Conservation (phyloP, 2,797 vertebrate genomes). For the Eremophila alpestris region DNA sequence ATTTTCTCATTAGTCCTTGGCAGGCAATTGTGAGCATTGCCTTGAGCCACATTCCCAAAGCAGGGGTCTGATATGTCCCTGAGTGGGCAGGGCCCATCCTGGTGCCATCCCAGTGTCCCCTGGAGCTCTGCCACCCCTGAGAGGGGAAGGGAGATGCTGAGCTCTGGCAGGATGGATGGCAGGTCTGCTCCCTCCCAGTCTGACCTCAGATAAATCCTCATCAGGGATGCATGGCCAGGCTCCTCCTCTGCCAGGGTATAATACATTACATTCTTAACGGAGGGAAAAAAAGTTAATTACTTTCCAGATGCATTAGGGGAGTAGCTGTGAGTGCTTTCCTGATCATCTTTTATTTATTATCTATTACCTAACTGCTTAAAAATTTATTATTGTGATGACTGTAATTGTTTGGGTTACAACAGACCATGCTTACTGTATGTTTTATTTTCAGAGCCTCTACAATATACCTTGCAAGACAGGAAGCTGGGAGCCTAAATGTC, state of each 20-base stretch:
- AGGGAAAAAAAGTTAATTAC: slow-evolving; percentile 60
- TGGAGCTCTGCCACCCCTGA: background rate
- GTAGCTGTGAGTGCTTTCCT: slow-evolving; percentile 53
- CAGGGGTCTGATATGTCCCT: background rate
- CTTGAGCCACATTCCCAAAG: accelerated
- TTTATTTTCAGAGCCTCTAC: slow-evolving; percentile 57
- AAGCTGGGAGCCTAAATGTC: slow-evolving; percentile 29
- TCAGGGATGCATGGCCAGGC: background rate
- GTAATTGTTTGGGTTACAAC: slow-evolving; percentile 62
- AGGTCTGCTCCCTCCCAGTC: background rate
- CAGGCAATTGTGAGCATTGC: accelerated
- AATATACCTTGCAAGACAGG: slow-evolving; percentile 34
- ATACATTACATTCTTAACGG: slow-evolving; percentile 41
- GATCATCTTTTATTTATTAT: slow-evolving; percentile 78
- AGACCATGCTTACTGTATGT: slow-evolving; percentile 40
- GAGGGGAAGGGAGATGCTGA: background rate
- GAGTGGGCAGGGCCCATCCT: background rate
- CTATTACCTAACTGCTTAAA: slow-evolving; percentile 75
- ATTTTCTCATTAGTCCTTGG: background rate
- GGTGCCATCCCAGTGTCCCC: accelerated
- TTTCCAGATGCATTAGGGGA: slow-evolving; percentile 68
- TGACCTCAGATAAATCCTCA: slow-evolving; percentile 25
- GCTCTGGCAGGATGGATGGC: background rate
- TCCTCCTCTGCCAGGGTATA: slow-evolving; percentile 36
- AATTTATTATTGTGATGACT: slow-evolving; percentile 71